A percentile compares a stretch with the other conserved stretches of the same genome.
phyloP scores from a whole-genome alignment of 2,797 vertebrate species.

The Gymnopithys bicolor region DNA sequence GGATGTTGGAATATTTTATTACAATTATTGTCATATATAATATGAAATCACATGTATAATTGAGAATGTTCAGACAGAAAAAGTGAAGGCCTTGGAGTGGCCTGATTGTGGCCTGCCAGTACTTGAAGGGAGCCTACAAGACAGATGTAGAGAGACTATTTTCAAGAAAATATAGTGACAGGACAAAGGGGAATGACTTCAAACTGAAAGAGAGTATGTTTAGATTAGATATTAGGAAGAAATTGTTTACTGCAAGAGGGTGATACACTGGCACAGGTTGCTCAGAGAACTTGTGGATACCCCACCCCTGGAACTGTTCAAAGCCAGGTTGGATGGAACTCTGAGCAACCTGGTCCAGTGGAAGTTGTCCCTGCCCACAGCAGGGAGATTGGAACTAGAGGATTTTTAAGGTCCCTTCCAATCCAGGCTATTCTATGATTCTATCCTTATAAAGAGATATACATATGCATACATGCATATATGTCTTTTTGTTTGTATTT shows the following conservation, averaged over 20 bases:
- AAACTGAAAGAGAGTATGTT: background rate
- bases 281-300: background rate
- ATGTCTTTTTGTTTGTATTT: background rate
- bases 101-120: background rate
- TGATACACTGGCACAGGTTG: background rate
- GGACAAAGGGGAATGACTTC: background rate
- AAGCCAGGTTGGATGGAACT: background rate
- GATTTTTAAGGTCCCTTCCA: background rate
- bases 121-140: background rate
- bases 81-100: background rate
- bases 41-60: background rate
- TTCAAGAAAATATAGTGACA: background rate
- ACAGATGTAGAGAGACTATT: background rate
- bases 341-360: background rate
- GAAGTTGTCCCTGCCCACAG: background rate
- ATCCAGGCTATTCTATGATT: background rate
- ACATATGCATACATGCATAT: background rate
- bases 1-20: background rate
- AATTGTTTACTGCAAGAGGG: background rate
- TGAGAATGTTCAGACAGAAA: background rate
- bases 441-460: background rate
- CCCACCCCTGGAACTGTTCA: background rate
- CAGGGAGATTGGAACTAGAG: background rate
- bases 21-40: background rate
- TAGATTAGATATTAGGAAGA: background rate